A percentile compares a stretch with the other conserved stretches of the same genome.
Conservation (phyloP, 2,888 invertebrate genomes). For the Calameuta idolon region DNA sequence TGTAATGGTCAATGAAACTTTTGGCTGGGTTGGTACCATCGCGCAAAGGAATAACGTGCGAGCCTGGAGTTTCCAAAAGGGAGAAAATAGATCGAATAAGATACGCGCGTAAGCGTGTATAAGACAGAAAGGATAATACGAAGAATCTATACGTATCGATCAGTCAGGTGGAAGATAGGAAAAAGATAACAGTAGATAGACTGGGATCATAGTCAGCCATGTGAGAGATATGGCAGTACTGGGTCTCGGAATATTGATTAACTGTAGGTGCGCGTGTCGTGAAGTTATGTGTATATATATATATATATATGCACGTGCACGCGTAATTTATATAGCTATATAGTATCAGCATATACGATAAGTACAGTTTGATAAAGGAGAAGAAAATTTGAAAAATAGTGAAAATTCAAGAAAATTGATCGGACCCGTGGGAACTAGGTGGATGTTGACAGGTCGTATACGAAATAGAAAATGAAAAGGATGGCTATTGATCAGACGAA, state of each 20-base stretch:
- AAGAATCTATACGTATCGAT: not conserved
- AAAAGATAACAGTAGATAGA: not conserved
- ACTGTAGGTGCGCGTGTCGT: not conserved
- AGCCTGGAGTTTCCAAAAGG: not conserved
- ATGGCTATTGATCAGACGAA: not conserved
- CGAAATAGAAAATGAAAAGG: not conserved
- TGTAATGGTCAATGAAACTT: not conserved
- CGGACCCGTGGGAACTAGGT: not conserved
- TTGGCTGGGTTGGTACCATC: not conserved
- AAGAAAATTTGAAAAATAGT: not conserved
- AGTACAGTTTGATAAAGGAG: not conserved
- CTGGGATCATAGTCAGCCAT: not conserved
- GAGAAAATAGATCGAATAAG: not conserved
- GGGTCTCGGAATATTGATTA: not conserved
- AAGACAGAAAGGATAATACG: not conserved
- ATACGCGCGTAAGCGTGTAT: not conserved
- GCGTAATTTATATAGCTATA: not conserved
- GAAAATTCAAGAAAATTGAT: not conserved
- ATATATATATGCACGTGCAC: not conserved
- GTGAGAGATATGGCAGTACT: not conserved
- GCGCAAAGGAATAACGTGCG: not conserved
- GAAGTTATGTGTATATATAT: no score
- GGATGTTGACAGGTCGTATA: not conserved
- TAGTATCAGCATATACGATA: not conserved
- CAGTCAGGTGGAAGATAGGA: not conserved